Evolutionary conservation across 2,113 vertebrate species (phyloP), one percentile per base, ranked within the genome.

Genomic region (Nyctereutes procyonoides): DNA sequence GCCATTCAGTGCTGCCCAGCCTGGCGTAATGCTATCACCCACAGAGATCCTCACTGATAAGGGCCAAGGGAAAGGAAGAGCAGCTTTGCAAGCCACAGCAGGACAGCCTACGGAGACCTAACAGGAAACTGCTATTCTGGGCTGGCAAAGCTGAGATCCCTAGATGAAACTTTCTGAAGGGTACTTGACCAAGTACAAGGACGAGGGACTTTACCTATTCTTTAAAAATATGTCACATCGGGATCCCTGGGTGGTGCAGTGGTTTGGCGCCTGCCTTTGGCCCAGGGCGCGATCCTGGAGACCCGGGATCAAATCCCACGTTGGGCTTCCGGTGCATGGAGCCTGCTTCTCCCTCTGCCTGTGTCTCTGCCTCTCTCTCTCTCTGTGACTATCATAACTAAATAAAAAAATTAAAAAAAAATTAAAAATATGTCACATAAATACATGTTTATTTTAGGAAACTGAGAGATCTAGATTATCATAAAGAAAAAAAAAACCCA

Each of bases 21-120:
- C 93, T 0, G 15, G 80, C 93, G 92, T 97, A 97, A 98, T 97
- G 90, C 74, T 93, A 71, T 97, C 32, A 76, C 43, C n/a, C 16
- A 0, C 0, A 0, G 74, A 92, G 96, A 96, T 96, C 48, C 80
- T 92, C 3, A 16, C 0, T 58, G 97, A 97, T 97, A 97, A 95
- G 92, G 69, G 48, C 60, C 0, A n/a, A 6, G 84, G 32, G 38
- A 56, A 71, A 73, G 87, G 87, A 51, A 76, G 63, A 24, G 67
- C 56, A 51, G 80, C 35, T 10, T 24, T 5, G 3, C 24, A 85
- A 32, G 73, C 30, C 63, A 3, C 1, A 2, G 82, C 69, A 74
- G 76, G 73, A 24, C 28, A 67, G 84, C 19, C 67, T 62, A 22
- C 4, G 28, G n/a, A 65, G 12, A 17, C 48, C 74, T 19, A 3